Base-by-base conservation (phyloP, 2,888 invertebrate species). In the Argyresthia goedartella region DNA sequence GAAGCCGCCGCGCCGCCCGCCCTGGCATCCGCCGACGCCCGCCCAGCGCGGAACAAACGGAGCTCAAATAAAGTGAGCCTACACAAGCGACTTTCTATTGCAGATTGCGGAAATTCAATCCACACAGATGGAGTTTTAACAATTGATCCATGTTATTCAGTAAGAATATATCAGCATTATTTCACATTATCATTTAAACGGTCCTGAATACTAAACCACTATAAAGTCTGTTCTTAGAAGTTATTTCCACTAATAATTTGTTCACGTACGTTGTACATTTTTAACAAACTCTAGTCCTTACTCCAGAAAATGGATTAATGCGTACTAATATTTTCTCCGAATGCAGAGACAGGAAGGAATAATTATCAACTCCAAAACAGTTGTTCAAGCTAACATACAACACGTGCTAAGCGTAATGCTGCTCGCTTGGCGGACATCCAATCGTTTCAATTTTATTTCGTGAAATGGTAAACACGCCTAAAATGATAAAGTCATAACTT, bases 401-500 rank as follows among this genome's bases (percentile, higher is more conserved):
- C 25, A 25, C 25, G 25, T 25, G 25, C 25, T 25, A 25, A 25
- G 25, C 25, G 25, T 25, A 25, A 25, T 25, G 25, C 25, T 25
- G 25, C 25, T 25, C 25, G 34, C 64, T 73, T 82, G 82, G 84
- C 82, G 77, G 55, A 56, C 72, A 70, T 86, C 85, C 85, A 86
- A 81, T 78, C 73, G 72, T 84, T 86, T 85, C 84, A 85, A 85
- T 85, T 82, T 78, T 71, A 78, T 73, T 74, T 74, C 72, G 73
- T 71, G 75, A 75, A 71, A 66, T 71, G 73, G 82, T 81, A 81
- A 85, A 85, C 81, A 82, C 76, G 77, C 77, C 77, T 79, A 81
- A 25, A 84, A 82, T 82, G 81, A 81, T 84, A 79, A 82, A 84
- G 80, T 77, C 76, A 79, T 79, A 80, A 81, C 81, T 82, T 82